Conservation (phyloP, 2,888 invertebrate species). For the Diachrysia chrysitis region DNA sequence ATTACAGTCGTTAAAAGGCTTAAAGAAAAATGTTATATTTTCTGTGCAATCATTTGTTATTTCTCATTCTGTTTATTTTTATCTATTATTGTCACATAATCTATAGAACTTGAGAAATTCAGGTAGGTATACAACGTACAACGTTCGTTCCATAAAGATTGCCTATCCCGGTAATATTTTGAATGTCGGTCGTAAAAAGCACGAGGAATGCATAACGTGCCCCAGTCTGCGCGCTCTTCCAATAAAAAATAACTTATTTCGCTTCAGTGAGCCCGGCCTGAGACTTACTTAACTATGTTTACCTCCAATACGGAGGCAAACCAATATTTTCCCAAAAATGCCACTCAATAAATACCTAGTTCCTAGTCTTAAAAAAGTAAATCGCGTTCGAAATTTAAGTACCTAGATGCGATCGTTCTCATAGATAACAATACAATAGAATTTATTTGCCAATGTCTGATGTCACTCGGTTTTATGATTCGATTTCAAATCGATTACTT, state of each 20-base stretch:
- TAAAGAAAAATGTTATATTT: too few species aligned
- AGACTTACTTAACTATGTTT: conserved; percentile 22
- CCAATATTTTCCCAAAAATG: conserved; percentile 31
- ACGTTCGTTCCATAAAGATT: conserved; percentile 31
- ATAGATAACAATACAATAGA: conserved; percentile 57
- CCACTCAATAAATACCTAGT: background rate
- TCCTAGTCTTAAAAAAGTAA: conserved; percentile 11
- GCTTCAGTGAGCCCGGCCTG: conserved; percentile 40
- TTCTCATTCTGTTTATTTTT: background rate
- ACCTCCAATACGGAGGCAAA: conserved; percentile 20
- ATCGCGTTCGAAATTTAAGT: conserved; percentile 55
- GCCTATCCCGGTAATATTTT: conserved; percentile 47
- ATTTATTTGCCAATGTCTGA: conserved; percentile 30
- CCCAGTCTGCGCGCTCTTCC: conserved; percentile 39
- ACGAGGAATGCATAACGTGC: conserved; percentile 52
- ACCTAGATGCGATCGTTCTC: conserved; percentile 14
- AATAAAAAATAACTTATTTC: conserved; percentile 60
- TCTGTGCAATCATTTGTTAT: too few species aligned
- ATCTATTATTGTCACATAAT: background rate
- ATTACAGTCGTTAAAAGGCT: too few species aligned
- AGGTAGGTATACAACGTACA: conserved; percentile 3
- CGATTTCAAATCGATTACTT: conserved; percentile 48
- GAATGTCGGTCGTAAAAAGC: conserved; percentile 56
- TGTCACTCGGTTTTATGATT: conserved; percentile 36
- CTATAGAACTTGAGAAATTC: conserved; percentile 5